These are phyloP conservation scores for Ophion costatus DNA, from an alignment of 2,888 invertebrate species.

Conservation along the genomic window DNA sequence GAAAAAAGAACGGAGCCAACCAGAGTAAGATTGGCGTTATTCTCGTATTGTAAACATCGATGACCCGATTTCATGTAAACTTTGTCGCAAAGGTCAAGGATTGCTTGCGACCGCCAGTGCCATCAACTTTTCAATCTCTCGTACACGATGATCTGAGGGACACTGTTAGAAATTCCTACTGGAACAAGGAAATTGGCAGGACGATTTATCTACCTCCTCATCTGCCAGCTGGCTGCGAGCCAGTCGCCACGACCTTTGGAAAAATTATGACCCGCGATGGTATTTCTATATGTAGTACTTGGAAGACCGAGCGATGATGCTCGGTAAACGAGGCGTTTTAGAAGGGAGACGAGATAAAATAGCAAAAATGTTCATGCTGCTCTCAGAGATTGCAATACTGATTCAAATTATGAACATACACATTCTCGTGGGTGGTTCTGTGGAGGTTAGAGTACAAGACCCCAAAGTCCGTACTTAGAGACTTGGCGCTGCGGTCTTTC, in stretches of 20 bases:
- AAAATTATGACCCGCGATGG: conserved; percentile 63
- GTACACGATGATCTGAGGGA: conserved; percentile 83
- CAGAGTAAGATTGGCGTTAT: conserved; percentile 27
- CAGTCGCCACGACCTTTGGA: conserved; percentile 82
- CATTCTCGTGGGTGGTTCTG: background rate
- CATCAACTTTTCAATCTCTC: conserved; percentile 83
- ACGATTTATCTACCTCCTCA: conserved; percentile 82
- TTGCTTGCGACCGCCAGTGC: conserved; percentile 79
- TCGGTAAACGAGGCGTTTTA: conserved; percentile 30
- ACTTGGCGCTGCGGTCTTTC: too few relatives aligned
- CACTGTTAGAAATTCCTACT: conserved; percentile 84
- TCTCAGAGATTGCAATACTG: background rate
- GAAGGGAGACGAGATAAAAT: background rate
- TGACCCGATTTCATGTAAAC: conserved; percentile 9
- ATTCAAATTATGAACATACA: background rate
- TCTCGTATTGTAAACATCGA: background rate
- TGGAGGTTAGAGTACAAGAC: background rate
- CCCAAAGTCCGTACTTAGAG: background rate
- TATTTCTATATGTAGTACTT: conserved; percentile 2
- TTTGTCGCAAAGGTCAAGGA: conserved; percentile 71
- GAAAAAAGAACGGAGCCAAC: conserved; percentile 24
- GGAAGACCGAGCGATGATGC: conserved; percentile 49
- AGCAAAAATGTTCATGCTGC: background rate
- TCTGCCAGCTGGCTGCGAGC: conserved; percentile 83
- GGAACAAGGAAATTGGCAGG: conserved; percentile 83